Base-by-base conservation (phyloP, 2,113 vertebrate genomes). In the Tursiops truncatus region DNA sequence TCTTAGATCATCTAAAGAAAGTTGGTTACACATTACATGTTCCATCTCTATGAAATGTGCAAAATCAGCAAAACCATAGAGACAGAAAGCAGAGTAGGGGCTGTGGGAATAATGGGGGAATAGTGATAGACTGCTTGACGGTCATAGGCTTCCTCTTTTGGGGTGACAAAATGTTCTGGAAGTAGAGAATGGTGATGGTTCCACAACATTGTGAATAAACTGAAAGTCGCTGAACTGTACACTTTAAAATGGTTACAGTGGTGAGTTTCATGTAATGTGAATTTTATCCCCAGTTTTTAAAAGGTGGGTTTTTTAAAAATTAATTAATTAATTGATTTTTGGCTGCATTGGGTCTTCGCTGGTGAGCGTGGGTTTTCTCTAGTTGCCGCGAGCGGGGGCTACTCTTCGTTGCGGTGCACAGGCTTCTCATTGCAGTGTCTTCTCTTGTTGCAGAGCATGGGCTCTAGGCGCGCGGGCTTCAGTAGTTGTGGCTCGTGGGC, bases 281-380 rank as follows among this genome's bases (percentile, higher is more conserved):
- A 70, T 92, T 93, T 73, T 87, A 86, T 70, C 26, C 15, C 23
- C 87, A 33, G 80, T 81, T 56, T 47, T 73, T 67, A 60, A 79
- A 94, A 95, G 21, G 11, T 21, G 36, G 63, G 1, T 82, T 92
- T 95, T 95, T 53, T 1, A 0, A 3, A 50, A 53, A 53, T 50
- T 14, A 50, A 53, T 53, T 53, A 15, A 5, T 53, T 53, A 0
- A 53, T 53, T 53, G 15, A 53, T 53, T 17, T 53, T 53, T 53
- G 50, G 50, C 4, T 53, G 50, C 50, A 53, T 53, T 17, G 50
- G 50, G 14, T 53, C 50, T 53, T 53, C 4, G 14, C 5, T 53
- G 50, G 14, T 53, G 50, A 17, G 4, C 4, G 15, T 17, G 50
- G 50, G 50, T 17, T 53, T 53, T 53, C 50, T 53, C 50, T 53